A percentile compares a stretch with the other conserved stretches of the same genome.
phyloP scores from a whole-genome alignment of 1,140 invertebrate genomes.

The Pogonomyrmex barbatus region DNA sequence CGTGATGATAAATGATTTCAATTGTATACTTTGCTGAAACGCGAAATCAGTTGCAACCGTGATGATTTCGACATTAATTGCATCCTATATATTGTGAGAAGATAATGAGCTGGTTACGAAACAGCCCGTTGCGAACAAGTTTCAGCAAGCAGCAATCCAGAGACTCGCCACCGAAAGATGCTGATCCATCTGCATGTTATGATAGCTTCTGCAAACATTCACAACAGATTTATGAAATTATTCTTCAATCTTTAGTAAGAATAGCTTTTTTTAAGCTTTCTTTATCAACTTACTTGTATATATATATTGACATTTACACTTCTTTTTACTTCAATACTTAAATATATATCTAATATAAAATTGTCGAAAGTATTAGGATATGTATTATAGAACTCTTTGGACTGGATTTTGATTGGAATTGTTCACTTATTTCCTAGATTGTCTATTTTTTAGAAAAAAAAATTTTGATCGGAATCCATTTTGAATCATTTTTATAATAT shows the following conservation, averaged over 20 bases:
- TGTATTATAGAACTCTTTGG: no score
- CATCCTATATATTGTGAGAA: not conserved
- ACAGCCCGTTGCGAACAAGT: slow-evolving; percentile 87
- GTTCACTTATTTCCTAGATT: no score
- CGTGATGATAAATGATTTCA: not conserved
- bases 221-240: slow-evolving; percentile 95
- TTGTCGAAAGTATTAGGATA: not conserved
- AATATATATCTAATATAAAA: not conserved
- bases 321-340: no score
- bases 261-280: not conserved
- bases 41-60: not conserved
- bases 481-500: no score
- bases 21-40: not conserved
- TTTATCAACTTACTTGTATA: not conserved
- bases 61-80: not conserved
- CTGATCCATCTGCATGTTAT: slow-evolving; percentile 93
- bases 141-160: slow-evolving; percentile 85
- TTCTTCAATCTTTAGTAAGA: slow-evolving; percentile 89
- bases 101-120: slow-evolving; percentile 89
- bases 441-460: no score
- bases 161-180: slow-evolving; percentile 86
- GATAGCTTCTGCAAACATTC: slow-evolving; percentile 98
- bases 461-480: no score
- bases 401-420: no score
- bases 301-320: not conserved